These are phyloP conservation scores for Centruroides sculpturatus DNA, from an alignment of 1,140 invertebrate genomes.

Conservation along the genomic window DNA sequence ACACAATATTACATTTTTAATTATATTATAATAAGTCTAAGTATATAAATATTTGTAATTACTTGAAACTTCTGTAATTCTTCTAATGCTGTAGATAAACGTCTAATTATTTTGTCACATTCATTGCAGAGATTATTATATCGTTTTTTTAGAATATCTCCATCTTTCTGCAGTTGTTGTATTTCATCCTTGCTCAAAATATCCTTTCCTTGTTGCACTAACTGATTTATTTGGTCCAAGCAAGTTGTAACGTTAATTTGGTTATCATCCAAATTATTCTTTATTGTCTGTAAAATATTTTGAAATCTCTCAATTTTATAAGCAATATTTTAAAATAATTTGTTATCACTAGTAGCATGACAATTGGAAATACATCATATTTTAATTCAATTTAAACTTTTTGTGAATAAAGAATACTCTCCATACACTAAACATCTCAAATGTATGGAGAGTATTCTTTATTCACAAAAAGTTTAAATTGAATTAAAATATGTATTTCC, in stretches of 20 bases:
- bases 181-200: slow-evolving; percentile 78
- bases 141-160: slow-evolving; percentile 61
- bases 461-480: no score
- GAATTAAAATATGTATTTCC: no score
- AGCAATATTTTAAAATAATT: no score
- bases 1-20: no score
- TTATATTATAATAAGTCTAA: no score
- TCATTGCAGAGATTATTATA: slow-evolving; percentile 67
- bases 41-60: neutral
- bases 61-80: slow-evolving; percentile 59
- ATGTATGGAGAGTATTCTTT: no score
- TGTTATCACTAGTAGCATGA: no score
- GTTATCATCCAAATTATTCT: slow-evolving; percentile 50
- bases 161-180: slow-evolving; percentile 64
- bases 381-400: no score
- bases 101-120: slow-evolving; percentile 56
- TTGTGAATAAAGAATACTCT: no score
- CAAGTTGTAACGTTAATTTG: slow-evolving; percentile 68
- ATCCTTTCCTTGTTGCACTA: slow-evolving; percentile 74
- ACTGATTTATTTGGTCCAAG: slow-evolving; percentile 76
- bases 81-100: slow-evolving; percentile 61
- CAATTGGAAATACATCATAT: no score
- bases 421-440: no score
- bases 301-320: no score
- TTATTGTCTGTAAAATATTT: neutral